A percentile compares a stretch with the other conserved stretches of the same genome.
phyloP scores from a whole-genome alignment of 2,113 vertebrate genomes.

The Eublepharis macularius region DNA sequence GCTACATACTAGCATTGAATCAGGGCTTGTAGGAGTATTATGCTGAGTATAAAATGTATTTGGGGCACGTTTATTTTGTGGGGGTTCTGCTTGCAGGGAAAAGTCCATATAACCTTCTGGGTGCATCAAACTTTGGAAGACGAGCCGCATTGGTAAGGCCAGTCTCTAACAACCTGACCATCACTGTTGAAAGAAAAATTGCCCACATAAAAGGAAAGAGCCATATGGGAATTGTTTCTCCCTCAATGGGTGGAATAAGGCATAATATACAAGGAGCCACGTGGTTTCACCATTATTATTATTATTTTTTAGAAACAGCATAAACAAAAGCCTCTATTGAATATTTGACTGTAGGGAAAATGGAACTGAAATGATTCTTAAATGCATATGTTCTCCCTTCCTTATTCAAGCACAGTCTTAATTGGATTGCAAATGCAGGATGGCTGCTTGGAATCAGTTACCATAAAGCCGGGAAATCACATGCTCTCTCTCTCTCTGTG shows the following conservation, averaged over 20 bases:
- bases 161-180: not conserved
- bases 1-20: not conserved
- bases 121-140: not conserved
- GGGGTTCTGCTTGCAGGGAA: not conserved
- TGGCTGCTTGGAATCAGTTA: not conserved
- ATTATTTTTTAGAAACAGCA: not conserved
- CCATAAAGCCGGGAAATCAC: not conserved
- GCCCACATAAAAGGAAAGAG: not conserved
- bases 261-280: not conserved
- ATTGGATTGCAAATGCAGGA: not conserved
- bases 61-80: not conserved
- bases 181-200: not conserved
- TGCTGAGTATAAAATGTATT: not conserved
- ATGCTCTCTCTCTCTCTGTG: not conserved
- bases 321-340: not conserved
- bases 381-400: not conserved
- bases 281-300: not conserved
- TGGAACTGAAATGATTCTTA: not conserved
- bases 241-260: not conserved
- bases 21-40: not conserved
- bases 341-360: too few relatives aligned
- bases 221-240: not conserved
- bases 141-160: not conserved
- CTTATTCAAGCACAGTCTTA: not conserved
- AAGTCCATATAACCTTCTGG: not conserved